phyloP scores from a whole-genome alignment of 2,113 vertebrate species.

The Apus apus region DNA sequence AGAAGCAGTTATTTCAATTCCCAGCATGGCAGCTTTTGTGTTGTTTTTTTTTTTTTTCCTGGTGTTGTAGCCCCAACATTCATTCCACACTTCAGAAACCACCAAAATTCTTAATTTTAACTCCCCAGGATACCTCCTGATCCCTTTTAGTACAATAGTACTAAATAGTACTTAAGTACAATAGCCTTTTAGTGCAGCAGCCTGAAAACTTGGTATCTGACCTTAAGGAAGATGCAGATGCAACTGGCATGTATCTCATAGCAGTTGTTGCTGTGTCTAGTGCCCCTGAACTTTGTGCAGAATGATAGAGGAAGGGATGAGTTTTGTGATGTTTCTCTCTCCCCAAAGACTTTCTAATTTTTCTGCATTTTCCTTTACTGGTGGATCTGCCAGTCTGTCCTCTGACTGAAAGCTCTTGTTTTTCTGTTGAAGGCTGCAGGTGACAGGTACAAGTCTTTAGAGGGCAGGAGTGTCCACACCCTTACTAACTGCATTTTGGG shows the following conservation, averaged over 20 bases:
- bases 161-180: neutral
- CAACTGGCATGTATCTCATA: neutral
- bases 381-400: neutral
- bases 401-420: neutral
- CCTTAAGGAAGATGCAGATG: neutral
- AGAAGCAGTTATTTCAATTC: neutral
- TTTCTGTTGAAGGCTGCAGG: neutral
- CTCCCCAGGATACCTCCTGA: neutral
- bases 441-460: neutral
- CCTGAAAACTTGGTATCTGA: neutral
- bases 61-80: neutral
- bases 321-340: neutral
- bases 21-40: slow-evolving; percentile 8
- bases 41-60: neutral
- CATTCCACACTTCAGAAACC: slow-evolving; percentile 22
- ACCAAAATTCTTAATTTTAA: neutral
- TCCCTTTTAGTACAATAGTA: neutral
- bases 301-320: neutral
- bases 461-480: neutral
- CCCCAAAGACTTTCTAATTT: neutral
- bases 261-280: neutral
- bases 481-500: neutral
- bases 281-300: neutral
- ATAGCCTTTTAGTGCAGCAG: slow-evolving; percentile 5
- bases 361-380: neutral